Base-by-base conservation (phyloP, 2,888 invertebrate species). In the Limenitis arthemis region DNA sequence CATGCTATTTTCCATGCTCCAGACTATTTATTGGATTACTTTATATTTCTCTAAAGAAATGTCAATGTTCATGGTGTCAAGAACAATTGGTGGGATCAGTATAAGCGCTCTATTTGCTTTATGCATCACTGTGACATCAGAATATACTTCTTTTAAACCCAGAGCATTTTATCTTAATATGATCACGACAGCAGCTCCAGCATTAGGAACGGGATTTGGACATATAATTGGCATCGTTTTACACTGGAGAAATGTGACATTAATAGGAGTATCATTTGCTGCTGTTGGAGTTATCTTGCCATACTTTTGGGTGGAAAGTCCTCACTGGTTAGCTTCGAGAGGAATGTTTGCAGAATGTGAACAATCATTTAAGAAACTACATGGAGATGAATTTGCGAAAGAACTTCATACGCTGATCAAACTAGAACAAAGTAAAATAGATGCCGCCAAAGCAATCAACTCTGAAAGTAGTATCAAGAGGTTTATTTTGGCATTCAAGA, bases 271-370 rank as follows among this genome's bases (percentile, higher is more conserved):
- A 1, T 41, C 48, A 8, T 38, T 46, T 5, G 36, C 49, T 28
- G 11, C 6, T 28, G 8, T 47, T 5, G 34, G 46, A 6, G 12
- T 34, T 5, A 37, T 51, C 5, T 9, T 46, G 1, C 51, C 51
- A 11, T 37, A 20, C 5, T 65, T 61, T 31, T 66, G 62, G 59
- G 53, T 58, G 1, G 65, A 65, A 42, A 65, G 65, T 53, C 66
- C 67, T 0, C 57, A 59, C 6, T 20, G 65, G 67, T 47, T 68
- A 7, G 66, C 65, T 1, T 59, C 55, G 8, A 61, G 57, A 50
- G 66, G 66, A 29, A 54, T 58, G 47, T 63, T 62, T 32, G 54
- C 61, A 12, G 65, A 69, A 41, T 67, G 63, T 34, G 49, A 58
- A 34, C 31, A 1, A 1, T 56, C 63, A 1, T 67, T 65, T 38